A percentile compares a stretch with the other conserved stretches of the same genome.
These are phyloP conservation scores for Nibea coibor DNA, from an alignment of 2,113 vertebrate genomes.

Conservation along the genomic window DNA sequence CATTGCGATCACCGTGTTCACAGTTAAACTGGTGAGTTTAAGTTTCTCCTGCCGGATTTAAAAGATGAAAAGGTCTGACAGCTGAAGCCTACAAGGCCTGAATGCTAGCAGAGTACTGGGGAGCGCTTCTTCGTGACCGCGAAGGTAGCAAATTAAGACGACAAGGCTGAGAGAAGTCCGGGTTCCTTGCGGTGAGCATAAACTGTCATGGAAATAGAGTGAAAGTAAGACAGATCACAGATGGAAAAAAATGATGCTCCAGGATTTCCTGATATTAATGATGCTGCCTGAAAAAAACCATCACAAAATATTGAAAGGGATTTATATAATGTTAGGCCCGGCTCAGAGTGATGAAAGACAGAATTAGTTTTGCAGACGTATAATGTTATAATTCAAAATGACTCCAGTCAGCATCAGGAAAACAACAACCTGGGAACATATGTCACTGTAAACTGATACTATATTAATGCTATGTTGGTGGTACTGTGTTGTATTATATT, in stretches of 20 bases:
- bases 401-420: slow-evolving; percentile 1
- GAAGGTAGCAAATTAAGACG: slow-evolving; percentile 39
- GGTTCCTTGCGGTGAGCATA: slow-evolving; percentile 42
- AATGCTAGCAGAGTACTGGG: not conserved
- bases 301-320: slow-evolving; percentile 9
- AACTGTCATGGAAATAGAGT: slow-evolving; percentile 36
- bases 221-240: slow-evolving; percentile 48
- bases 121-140: slow-evolving; percentile 8
- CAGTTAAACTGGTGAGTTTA: not conserved
- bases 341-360: slow-evolving; percentile 35
- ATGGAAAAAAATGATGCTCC: slow-evolving; percentile 48
- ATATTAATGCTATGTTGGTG: no score
- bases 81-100: not conserved
- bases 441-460: no score
- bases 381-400: slow-evolving; percentile 18
- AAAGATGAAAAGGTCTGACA: slow-evolving; percentile 15
- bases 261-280: slow-evolving; percentile 50
- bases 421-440: not conserved
- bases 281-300: slow-evolving; percentile 24
- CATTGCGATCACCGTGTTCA: not conserved
- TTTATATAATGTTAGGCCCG: slow-evolving; percentile 24
- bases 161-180: slow-evolving; percentile 33
- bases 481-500: not conserved
- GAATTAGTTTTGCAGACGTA: slow-evolving; percentile 22
- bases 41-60: slow-evolving; percentile 17